A percentile compares a stretch with the other conserved stretches of the same genome.
Conservation (phyloP, 2,888 invertebrate genomes). For the Galeopsomyia nigrocyanea region DNA sequence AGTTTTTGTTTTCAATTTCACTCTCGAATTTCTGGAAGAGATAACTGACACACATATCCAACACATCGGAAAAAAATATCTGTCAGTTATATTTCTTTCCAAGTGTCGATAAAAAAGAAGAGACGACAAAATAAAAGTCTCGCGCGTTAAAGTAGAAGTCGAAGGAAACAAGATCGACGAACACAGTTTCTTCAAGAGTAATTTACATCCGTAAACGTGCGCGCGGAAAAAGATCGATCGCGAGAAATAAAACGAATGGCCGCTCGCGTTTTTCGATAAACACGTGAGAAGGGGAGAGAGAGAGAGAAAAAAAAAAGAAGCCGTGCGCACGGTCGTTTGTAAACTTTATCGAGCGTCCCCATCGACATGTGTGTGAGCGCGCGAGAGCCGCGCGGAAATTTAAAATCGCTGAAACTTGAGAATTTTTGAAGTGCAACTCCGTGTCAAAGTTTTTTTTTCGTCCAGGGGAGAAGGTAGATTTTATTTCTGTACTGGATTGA, state of each 20-base stretch:
- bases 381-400: no score
- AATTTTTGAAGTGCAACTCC: no score
- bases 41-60: neutral
- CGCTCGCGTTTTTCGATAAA: slow-evolving; percentile 27
- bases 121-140: slow-evolving; percentile 2
- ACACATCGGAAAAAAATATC: neutral
- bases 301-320: neutral
- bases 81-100: no score
- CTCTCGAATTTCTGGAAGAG: neutral
- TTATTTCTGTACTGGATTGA: no score
- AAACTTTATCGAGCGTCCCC: slow-evolving; percentile 28
- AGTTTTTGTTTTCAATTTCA: neutral
- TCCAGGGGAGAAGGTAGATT: no score
- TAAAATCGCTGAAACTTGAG: no score
- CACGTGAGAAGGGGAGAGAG: slow-evolving; percentile 1
- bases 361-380: slow-evolving; percentile 28
- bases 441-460: no score
- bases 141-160: neutral
- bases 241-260: slow-evolving; percentile 30
- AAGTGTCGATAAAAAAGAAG: slow-evolving; percentile 2
- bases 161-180: neutral
- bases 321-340: slow-evolving; percentile 14
- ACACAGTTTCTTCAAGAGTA: slow-evolving; percentile 22
- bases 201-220: slow-evolving; percentile 40
- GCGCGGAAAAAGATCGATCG: slow-evolving; percentile 27